Evolutionary conservation across 2,797 vertebrate species (phyloP), one percentile per base, ranked within the genome.

Genomic region (Poecilia picta): DNA sequence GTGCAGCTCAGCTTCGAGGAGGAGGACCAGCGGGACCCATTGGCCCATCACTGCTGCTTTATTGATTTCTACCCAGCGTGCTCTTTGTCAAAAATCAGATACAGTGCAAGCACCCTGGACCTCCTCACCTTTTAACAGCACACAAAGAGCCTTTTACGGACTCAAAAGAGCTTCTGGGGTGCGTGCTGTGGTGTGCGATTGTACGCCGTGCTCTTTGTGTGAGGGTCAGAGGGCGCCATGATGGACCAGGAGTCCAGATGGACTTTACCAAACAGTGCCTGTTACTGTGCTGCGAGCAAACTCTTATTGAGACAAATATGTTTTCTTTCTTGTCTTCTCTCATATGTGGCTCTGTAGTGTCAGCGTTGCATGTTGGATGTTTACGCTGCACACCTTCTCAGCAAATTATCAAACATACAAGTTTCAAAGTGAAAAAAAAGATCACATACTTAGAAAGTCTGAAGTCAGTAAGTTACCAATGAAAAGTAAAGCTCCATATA

Each of bases 41-140:
- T 81, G 92, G 87, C 89, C 95, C 91, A 87, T 94, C 91, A 94
- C 95, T 96, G 96, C 95, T 89, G 95, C 89, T 90, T 96, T 98
- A 98, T 99, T 97, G 98, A 99, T 99, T 98, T 97, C 96, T 97
- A 96, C 95, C 97, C 94, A 94, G 94, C 94, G 93, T 96, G 97
- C 97, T 98, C 97, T 99, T 98, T 97, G 97, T 99, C 98, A 99
- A 99, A 98, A 97, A 99, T 98, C 98, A 98, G 97, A 98, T 97
- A 97, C 95, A 96, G 96, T 96, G 90, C 82, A 75, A 93, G 95
- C 96, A 97, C 97, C 97, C 95, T 96, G 96, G 96, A 97, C 98
- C 97, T 96, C 94, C 95, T 98, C 97, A 98, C 97, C 97, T 98
- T 98, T 97, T 97, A 97, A 97, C 97, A 98, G 97, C 95, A 96